Conservation (phyloP, 2,888 invertebrate genomes). For the Chaetoderma sp. region DNA sequence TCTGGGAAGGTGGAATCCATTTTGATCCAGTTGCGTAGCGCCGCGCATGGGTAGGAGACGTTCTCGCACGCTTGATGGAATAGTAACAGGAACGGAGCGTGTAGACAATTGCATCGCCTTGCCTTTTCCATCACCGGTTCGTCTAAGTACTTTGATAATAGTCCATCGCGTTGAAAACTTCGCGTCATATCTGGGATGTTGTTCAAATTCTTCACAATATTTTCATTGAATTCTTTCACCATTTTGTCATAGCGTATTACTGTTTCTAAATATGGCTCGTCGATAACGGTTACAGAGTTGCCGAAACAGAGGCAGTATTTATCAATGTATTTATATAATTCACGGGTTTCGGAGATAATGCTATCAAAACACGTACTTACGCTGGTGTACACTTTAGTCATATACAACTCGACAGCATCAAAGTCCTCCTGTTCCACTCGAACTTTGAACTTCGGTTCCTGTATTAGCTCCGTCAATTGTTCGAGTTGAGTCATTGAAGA, state of each 20-base stretch:
- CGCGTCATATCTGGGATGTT: constrained; percentile 52
- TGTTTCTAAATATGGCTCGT: constrained; percentile 55
- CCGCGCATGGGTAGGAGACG: constrained; percentile 46
- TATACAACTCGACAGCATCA: neutral
- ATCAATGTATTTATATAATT: constrained; percentile 37
- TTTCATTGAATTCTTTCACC: constrained; percentile 45
- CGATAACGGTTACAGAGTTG: constrained; percentile 37
- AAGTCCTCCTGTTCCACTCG: neutral
- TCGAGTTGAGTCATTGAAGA: constrained; percentile 44
- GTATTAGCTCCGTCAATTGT: constrained; percentile 24
- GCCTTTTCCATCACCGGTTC: constrained; percentile 49
- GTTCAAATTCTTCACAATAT: constrained; percentile 45
- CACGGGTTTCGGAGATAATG: constrained; percentile 30
- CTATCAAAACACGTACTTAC: neutral
- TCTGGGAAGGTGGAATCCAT: constrained; percentile 54
- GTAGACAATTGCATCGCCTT: constrained; percentile 46
- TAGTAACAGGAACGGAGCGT: constrained; percentile 53
- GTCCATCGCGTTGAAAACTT: constrained; percentile 51
- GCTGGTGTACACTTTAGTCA: neutral
- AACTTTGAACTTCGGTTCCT: neutral
- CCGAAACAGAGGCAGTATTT: constrained; percentile 59
- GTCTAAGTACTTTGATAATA: constrained; percentile 47
- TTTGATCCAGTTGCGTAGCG: constrained; percentile 52
- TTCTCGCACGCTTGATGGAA: constrained; percentile 57
- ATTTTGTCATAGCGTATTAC: constrained; percentile 57